These are phyloP conservation scores for Pteropus rufus DNA, from an alignment of 2,797 vertebrate genomes.

Conservation along the genomic window DNA sequence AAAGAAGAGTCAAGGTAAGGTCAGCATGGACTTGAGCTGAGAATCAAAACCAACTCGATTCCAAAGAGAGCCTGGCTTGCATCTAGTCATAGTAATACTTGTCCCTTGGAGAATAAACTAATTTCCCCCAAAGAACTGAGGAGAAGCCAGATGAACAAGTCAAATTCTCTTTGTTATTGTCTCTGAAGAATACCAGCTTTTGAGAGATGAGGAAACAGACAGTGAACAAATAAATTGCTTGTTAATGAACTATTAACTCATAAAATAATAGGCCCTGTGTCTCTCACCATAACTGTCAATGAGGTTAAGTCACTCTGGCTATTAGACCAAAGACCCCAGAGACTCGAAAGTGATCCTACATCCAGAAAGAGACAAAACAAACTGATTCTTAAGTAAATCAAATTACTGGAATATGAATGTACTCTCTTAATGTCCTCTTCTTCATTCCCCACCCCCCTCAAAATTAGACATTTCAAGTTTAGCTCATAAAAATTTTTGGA, in stretches of 20 bases:
- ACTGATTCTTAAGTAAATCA: background rate
- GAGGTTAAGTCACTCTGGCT: background rate
- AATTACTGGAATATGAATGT: background rate
- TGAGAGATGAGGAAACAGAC: background rate
- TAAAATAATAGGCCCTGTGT: background rate
- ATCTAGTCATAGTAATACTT: background rate
- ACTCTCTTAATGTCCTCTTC: background rate
- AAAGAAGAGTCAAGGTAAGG: background rate
- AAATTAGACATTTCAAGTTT: background rate
- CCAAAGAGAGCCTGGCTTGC: background rate
- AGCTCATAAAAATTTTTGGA: background rate
- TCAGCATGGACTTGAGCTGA: background rate
- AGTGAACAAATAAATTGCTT: background rate
- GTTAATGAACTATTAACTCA: background rate
- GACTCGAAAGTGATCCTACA: background rate
- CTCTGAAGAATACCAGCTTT: background rate
- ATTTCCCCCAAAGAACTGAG: background rate
- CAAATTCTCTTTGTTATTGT: background rate
- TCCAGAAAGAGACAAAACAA: background rate
- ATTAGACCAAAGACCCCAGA: background rate
- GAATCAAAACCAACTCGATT: background rate
- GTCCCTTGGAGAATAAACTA: background rate
- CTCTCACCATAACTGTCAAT: background rate
- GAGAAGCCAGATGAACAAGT: background rate
- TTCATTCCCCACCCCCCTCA: fast-evolving